Conservation (phyloP, 2,113 vertebrate genomes). For the Carlito syrichta region DNA sequence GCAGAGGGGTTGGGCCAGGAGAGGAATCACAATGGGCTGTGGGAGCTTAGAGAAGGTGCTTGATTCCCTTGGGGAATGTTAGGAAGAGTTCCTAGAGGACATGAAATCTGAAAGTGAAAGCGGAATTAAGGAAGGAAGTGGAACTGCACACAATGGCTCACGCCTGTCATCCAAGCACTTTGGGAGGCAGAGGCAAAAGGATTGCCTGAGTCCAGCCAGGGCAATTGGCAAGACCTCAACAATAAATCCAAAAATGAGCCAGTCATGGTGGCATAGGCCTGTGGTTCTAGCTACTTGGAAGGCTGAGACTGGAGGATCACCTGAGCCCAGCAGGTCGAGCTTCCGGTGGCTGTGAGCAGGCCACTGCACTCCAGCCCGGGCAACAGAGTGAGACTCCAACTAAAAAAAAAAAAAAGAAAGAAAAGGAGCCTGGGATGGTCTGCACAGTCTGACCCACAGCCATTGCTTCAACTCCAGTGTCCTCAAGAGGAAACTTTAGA, state of each 20-base stretch:
- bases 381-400: not conserved
- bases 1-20: not conserved
- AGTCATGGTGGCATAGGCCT: fast-evolving
- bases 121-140: not conserved
- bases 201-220: not conserved
- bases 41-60: not conserved
- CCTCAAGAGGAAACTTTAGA: not conserved
- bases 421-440: not conserved
- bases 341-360: not conserved
- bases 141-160: not conserved
- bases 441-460: not conserved
- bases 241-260: not conserved
- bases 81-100: not conserved
- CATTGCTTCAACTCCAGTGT: not conserved
- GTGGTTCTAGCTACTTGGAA: not conserved
- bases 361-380: not conserved
- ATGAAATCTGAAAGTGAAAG: not conserved
- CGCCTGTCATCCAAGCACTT: not conserved
- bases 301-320: not conserved
- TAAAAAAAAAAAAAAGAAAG: not conserved
- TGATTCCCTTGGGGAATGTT: not conserved
- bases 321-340: not conserved
- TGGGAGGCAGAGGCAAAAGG: not conserved
- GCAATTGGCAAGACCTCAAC: not conserved
- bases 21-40: not conserved